A percentile compares a stretch with the other conserved stretches of the same genome.
These are phyloP conservation scores for Escarpia spicata DNA, from an alignment of 2,888 invertebrate genomes.

Conservation along the genomic window DNA sequence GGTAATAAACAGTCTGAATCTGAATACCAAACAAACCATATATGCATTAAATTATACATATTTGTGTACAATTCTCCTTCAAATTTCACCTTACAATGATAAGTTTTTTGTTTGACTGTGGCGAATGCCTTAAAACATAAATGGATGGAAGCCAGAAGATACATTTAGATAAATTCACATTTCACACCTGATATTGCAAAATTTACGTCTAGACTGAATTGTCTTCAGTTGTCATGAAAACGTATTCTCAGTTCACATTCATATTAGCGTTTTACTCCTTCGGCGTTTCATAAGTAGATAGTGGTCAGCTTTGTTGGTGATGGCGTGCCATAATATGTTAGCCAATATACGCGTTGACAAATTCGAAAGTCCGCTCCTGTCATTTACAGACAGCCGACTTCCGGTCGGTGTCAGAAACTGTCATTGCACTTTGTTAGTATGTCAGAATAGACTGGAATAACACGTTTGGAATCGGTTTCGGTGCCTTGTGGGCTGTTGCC, in stretches of 20 bases:
- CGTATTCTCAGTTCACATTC: background rate
- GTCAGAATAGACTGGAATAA: background rate
- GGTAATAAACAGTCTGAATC: too few relatives aligned
- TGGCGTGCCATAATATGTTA: background rate
- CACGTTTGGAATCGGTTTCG: background rate
- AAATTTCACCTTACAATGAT: too few relatives aligned
- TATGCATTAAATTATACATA: too few relatives aligned
- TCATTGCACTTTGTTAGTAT: background rate
- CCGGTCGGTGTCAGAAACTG: background rate
- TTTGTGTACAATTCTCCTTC: too few relatives aligned
- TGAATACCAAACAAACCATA: too few relatives aligned
- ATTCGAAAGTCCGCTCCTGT: background rate
- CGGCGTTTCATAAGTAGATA: background rate
- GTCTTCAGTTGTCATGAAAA: too few relatives aligned
- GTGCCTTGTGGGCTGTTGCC: background rate
- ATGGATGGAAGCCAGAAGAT: too few relatives aligned
- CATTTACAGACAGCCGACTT: conserved; percentile 10
- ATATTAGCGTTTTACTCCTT: background rate
- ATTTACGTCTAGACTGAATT: too few relatives aligned
- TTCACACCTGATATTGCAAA: too few relatives aligned
- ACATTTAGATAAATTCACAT: too few relatives aligned
- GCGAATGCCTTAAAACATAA: too few relatives aligned
- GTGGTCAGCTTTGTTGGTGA: background rate
- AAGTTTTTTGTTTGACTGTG: too few relatives aligned
- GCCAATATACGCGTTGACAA: background rate